Percentiles rank a stretch among this genome's conserved stretches.
Evolutionary conservation across 35 echinoderm and acorn worm genomes (phyloP).

Genomic region (Patiria miniata): DNA sequence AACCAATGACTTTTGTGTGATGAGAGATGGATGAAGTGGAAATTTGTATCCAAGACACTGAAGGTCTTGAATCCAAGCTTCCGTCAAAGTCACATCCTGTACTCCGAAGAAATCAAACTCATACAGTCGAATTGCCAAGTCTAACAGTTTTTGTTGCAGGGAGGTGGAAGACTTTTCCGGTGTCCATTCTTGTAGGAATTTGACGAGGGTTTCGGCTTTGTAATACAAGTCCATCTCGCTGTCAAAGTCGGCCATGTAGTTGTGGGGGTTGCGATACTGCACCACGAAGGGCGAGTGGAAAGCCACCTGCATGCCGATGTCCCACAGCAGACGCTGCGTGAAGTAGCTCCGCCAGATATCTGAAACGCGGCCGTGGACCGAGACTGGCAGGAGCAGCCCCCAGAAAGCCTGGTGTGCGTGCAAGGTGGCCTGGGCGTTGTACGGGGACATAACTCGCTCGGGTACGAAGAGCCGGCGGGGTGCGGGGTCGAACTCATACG

Average conservation of each 20-base stretch:
- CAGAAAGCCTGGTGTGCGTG: background rate
- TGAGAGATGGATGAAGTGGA: too few species aligned
- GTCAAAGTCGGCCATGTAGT: slow-evolving; percentile 12
- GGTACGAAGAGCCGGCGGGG: background rate
- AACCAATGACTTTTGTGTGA: too few species aligned
- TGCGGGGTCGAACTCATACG: background rate
- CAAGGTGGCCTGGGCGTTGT: slow-evolving; percentile 3
- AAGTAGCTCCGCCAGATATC: slow-evolving; percentile 30
- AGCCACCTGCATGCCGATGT: background rate
- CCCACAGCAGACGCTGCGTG: background rate
- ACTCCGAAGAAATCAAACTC: background rate
- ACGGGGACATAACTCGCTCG: background rate
- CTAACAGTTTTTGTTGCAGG: background rate
- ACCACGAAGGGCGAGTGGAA: background rate
- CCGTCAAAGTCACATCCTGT: background rate
- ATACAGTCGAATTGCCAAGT: background rate
- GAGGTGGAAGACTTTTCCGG: background rate
- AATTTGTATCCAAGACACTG: background rate
- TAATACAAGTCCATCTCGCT: slow-evolving; percentile 26
- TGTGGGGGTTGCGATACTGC: slow-evolving; percentile 10
- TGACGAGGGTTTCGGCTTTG: background rate
- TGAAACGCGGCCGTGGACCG: background rate
- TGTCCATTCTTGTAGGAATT: background rate
- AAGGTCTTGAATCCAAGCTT: background rate
- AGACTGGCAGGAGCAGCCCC: background rate